Evolutionary conservation across 2,797 vertebrate genomes (phyloP).

Genomic region (Thamnophis elegans): DNA sequence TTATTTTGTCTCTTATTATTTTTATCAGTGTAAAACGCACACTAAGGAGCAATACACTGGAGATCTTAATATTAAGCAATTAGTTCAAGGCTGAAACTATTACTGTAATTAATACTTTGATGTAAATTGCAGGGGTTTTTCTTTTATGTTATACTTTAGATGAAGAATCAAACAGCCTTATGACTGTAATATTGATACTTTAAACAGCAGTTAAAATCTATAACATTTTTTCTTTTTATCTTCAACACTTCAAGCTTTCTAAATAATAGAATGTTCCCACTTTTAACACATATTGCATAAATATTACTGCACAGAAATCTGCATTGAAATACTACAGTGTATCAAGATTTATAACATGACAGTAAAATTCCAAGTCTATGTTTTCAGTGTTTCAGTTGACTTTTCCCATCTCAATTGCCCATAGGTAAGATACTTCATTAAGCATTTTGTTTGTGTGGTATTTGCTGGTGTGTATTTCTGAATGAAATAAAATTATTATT

Average conservation of each 20-base stretch:
- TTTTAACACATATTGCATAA: not conserved
- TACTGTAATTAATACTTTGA: not conserved
- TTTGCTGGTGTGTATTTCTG: not conserved
- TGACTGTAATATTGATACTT: not conserved
- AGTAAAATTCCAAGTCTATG: not conserved
- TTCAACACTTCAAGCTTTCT: not conserved
- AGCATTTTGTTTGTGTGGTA: not conserved
- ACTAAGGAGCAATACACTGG: not conserved
- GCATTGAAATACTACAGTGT: not conserved
- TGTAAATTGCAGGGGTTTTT: not conserved
- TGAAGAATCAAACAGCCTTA: not conserved
- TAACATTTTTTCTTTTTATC: not conserved
- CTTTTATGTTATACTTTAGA: not conserved
- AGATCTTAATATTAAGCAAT: not conserved
- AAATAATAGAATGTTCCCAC: not conserved
- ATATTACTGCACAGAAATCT: not conserved
- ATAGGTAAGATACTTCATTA: not conserved
- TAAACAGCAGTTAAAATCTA: not conserved
- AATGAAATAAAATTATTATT: not conserved
- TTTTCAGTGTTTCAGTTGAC: not conserved
- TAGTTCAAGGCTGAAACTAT: not conserved
- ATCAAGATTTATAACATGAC: not conserved
- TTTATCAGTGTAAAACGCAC: not conserved
- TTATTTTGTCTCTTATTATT: not conserved
- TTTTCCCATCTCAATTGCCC: not conserved